Evolutionary conservation across 2,113 vertebrate species (phyloP).

Genomic region (Nicator chloris): DNA sequence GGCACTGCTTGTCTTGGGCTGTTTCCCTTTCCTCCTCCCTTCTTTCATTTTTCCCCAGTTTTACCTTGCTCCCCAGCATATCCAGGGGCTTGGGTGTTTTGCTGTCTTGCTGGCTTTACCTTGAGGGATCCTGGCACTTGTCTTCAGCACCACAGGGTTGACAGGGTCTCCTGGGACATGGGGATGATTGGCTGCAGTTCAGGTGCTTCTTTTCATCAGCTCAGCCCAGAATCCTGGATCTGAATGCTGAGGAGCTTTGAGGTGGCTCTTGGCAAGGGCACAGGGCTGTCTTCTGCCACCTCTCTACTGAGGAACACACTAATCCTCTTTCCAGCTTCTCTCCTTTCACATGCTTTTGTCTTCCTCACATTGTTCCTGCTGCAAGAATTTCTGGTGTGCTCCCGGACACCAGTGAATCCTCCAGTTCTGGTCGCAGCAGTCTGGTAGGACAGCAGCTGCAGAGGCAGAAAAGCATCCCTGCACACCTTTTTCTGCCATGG

Average conservation of each 20-base stretch:
- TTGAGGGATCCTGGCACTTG: rapidly evolving
- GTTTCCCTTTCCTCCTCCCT: not conserved
- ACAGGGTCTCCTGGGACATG: not conserved
- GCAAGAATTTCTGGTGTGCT: not conserved
- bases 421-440: not conserved
- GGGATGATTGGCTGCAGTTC: not conserved
- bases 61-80: not conserved
- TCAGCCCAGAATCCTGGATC: not conserved
- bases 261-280: rapidly evolving
- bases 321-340: not conserved
- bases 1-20: not conserved
- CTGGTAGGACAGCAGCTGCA: not conserved
- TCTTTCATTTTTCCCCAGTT: not conserved
- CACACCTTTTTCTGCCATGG: not conserved
- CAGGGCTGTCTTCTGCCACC: not conserved
- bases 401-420: not conserved
- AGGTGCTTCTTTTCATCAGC: not conserved
- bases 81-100: not conserved
- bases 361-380: not conserved
- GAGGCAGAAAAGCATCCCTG: not conserved
- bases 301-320: rapidly evolving
- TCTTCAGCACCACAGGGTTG: not conserved
- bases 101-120: not conserved
- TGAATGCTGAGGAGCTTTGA: not conserved
- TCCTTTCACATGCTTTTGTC: not conserved